These are phyloP conservation scores for Aleiodes testaceus DNA, from an alignment of 2,888 invertebrate species.

Conservation along the genomic window DNA sequence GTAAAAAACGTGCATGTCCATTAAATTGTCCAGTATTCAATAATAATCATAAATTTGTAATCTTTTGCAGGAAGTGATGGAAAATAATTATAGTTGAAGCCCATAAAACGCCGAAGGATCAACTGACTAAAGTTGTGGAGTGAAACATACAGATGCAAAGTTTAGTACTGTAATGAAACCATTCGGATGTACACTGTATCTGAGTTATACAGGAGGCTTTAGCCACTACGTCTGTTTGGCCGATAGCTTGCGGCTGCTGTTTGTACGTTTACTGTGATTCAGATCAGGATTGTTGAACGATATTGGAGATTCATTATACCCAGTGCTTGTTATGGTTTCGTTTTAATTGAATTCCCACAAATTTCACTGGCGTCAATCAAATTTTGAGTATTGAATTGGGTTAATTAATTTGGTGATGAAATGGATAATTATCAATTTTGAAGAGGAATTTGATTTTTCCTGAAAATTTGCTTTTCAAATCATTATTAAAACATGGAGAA, in stretches of 20 bases:
- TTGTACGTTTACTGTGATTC: conserved; percentile 63
- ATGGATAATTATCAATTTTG: too few species aligned
- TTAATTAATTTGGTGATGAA: too few species aligned
- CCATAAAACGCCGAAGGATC: conserved; percentile 4
- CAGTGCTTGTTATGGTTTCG: neutral
- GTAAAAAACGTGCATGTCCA: too few species aligned
- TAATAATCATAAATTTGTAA: too few species aligned
- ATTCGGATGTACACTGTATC: conserved; percentile 46
- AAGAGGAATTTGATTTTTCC: too few species aligned
- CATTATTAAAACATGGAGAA: too few species aligned
- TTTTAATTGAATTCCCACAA: neutral
- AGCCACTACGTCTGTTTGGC: conserved; percentile 58
- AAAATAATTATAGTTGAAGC: neutral
- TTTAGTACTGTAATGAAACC: conserved; percentile 62
- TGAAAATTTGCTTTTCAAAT: too few species aligned
- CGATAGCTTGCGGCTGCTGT: conserved; percentile 63
- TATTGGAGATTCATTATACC: conserved; percentile 47
- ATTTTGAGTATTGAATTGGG: too few species aligned
- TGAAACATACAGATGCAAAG: conserved; percentile 29
- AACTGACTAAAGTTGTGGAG: neutral
- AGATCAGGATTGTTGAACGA: conserved; percentile 63
- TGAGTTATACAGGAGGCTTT: conserved; percentile 62
- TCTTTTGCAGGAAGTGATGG: too few species aligned
- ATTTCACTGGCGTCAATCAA: neutral
- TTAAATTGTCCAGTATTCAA: too few species aligned